Evolutionary conservation across 2,113 vertebrate species (phyloP).

Genomic region (Bubo blakistoni): DNA sequence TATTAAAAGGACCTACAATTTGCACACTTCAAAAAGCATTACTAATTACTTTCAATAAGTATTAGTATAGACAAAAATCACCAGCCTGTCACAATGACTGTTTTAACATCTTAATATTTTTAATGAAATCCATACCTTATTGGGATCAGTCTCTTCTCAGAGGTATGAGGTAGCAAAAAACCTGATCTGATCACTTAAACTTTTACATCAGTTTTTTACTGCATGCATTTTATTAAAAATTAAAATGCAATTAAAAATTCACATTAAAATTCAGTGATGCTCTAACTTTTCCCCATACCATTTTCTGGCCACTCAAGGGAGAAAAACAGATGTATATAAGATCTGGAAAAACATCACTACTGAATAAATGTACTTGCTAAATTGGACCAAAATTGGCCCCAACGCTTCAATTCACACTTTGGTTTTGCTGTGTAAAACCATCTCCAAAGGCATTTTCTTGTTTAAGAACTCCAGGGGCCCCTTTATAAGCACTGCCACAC

Average conservation of each 20-base stretch:
- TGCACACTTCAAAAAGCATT: neutral
- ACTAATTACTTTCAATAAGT: neutral
- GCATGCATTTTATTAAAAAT: conserved; percentile 49
- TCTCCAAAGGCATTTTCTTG: conserved; percentile 21
- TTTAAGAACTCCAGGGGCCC: neutral
- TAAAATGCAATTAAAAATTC: conserved; percentile 20
- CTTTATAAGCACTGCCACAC: neutral
- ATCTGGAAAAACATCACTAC: neutral
- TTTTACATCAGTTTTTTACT: conserved; percentile 24
- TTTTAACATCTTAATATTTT: neutral
- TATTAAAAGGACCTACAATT: neutral
- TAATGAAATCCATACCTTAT: neutral
- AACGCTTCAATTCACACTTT: conserved; percentile 27
- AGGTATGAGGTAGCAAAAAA: neutral
- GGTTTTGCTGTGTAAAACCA: conserved; percentile 31
- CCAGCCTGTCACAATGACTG: neutral
- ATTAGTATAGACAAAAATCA: neutral
- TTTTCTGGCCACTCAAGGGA: conserved; percentile 3
- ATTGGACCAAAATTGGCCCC: conserved; percentile 26
- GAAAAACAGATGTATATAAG: neutral
- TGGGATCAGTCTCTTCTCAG: neutral
- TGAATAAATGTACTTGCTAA: conserved; percentile 20
- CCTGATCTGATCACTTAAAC: neutral
- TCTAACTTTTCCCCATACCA: conserved; percentile 6
- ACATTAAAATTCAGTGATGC: conserved; percentile 37